Conservation (phyloP, 2,113 vertebrate genomes). For the Ailurus styani region DNA sequence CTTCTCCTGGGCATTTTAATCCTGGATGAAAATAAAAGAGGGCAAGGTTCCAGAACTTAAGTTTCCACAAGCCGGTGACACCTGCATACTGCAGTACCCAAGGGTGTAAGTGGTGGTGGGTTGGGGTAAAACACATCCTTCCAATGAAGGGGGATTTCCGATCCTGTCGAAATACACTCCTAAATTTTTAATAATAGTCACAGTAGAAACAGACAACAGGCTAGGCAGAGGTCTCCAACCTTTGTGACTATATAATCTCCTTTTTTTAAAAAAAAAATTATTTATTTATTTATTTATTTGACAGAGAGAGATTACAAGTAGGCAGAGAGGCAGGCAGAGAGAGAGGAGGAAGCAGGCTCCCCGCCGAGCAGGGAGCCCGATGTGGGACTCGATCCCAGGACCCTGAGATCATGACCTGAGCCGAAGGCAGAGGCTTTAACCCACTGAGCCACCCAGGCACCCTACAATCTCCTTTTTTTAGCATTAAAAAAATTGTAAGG, state of each 20-base stretch:
- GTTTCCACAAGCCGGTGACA: background rate
- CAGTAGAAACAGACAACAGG: background rate
- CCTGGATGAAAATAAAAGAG: background rate
- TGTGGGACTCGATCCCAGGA: too few relatives aligned
- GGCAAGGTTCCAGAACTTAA: background rate
- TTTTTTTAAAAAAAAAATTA: too few relatives aligned
- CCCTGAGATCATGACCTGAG: too few relatives aligned
- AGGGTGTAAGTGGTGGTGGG: rapidly evolving
- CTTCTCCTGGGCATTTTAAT: background rate
- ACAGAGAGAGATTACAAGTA: too few relatives aligned
- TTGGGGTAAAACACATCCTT: background rate
- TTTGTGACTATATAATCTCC: background rate
- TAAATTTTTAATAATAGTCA: background rate
- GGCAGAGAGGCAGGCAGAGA: too few relatives aligned
- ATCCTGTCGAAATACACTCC: rapidly evolving
- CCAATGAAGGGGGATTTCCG: background rate
- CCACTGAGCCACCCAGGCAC: too few relatives aligned
- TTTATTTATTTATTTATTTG: too few relatives aligned
- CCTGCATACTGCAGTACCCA: rapidly evolving
- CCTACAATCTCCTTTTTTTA: background rate
- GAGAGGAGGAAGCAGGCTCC: too few relatives aligned
- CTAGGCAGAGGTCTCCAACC: background rate
- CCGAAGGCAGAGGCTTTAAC: too few relatives aligned
- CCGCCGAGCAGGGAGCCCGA: too few relatives aligned
- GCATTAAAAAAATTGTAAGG: background rate